These are phyloP conservation scores for Ichneumoninae sp. DNA, from an alignment of 2,888 invertebrate genomes.

Conservation along the genomic window DNA sequence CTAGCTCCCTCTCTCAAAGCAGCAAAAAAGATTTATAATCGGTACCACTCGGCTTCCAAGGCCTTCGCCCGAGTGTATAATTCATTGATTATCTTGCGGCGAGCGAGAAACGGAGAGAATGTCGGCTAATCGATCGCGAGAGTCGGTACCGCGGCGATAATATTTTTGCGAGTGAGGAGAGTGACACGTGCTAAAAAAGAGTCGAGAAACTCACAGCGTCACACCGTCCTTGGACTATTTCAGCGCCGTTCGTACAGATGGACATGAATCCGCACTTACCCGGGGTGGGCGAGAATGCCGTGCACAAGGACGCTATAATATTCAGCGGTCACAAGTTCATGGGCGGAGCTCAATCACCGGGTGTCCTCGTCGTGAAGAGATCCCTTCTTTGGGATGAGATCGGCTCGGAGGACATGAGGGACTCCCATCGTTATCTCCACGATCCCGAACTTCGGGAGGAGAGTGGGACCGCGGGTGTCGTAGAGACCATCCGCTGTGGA, in stretches of 20 bases:
- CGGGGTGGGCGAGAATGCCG: constrained; percentile 89
- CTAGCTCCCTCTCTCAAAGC: not conserved
- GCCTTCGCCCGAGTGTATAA: constrained; percentile 13
- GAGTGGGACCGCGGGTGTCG: constrained; percentile 90
- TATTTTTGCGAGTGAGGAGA: not conserved
- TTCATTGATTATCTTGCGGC: constrained; percentile 18
- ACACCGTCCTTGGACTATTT: constrained; percentile 54
- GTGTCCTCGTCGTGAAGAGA: constrained; percentile 86
- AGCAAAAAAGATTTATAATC: constrained; percentile 7
- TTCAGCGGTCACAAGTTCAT: constrained; percentile 96
- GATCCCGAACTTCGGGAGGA: constrained; percentile 89
- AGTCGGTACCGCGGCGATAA: not conserved
- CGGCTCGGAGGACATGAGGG: constrained; percentile 80
- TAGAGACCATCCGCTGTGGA: constrained; percentile 93
- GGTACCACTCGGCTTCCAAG: constrained; percentile 20
- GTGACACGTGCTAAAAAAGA: constrained; percentile 2
- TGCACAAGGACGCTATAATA: constrained; percentile 94
- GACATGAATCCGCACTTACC: constrained; percentile 93
- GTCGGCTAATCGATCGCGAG: constrained; percentile 13
- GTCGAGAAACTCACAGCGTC: constrained; percentile 17
- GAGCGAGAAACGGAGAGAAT: constrained; percentile 4
- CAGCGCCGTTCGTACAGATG: constrained; percentile 90
- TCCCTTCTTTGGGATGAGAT: constrained; percentile 84
- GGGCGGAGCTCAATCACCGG: constrained; percentile 95
- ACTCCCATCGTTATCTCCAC: constrained; percentile 83